Base-by-base conservation (phyloP, 2,888 invertebrate species). In the Anoncus sp. region DNA sequence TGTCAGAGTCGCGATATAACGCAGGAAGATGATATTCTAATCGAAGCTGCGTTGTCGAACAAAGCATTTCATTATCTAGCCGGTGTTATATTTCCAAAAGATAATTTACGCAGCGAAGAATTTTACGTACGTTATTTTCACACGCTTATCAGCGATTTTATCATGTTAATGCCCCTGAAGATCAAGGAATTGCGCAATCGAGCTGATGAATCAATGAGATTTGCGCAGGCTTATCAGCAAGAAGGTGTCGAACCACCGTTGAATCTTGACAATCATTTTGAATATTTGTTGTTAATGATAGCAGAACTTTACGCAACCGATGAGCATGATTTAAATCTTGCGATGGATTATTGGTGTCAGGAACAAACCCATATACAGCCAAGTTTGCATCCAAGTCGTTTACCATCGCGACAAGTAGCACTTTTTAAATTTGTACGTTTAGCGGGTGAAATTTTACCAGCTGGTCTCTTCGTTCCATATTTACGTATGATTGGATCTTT, bases 81-180 rank as follows among this genome's bases (percentile, higher is more conserved):
- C 62, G 94, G 95, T 73, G 93, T 95, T 16, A 92, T 98, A 31
- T 92, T 98, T 24, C 94, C 95, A 16, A 95, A 94, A 73, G 93
- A 95, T 35, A 92, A 93, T 35, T 93, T 98, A 73, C 94, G 94
- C 83, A 93, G 94, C 77, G 95, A 95, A 91, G 96, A 97, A 91
- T 98, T 97, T 89, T 96, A 97, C 87, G 93, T 96, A 85, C 94
- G 96, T 22, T 94, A 97, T 53, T 92, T 98, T 55, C 98, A 99
- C 91, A 93, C 94, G 16, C 92, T 98, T 9, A 93, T 98, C 66
- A 97, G 97, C 0, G 98, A 98, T 92, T 98, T 99, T 86, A 97
- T 99, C 59, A 95, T 97, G 79, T 94, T 96, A 69, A 97, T 98
- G 97, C 98, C 98, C 67, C 94, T 97, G 59, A 98, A 98, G 94